Evolutionary conservation across 92 coral and sea anemone species (phyloP).

Genomic region (Parazoanthus swiftii): DNA sequence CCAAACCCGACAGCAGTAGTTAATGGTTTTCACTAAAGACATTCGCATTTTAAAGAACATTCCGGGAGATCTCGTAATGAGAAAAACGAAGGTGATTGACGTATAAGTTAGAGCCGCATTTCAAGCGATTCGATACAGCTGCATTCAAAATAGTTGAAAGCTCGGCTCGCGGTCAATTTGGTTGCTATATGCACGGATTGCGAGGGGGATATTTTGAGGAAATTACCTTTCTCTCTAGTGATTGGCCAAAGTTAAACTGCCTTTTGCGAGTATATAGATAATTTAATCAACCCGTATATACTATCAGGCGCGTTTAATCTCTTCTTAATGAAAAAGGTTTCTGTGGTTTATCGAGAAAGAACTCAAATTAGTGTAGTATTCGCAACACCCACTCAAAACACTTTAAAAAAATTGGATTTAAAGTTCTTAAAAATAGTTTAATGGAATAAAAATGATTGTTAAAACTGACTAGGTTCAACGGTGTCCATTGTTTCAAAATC

Average conservation of each 20-base stretch:
- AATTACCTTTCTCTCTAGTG: background rate
- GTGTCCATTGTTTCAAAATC: background rate
- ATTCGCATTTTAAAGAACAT: background rate
- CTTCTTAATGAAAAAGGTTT: constrained; percentile 4
- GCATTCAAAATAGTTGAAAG: background rate
- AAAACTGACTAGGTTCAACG: background rate
- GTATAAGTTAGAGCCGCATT: background rate
- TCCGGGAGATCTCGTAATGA: background rate
- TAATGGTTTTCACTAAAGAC: background rate
- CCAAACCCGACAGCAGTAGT: background rate
- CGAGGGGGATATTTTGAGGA: background rate
- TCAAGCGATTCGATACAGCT: background rate
- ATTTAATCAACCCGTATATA: background rate
- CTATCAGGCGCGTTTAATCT: constrained; percentile 8
- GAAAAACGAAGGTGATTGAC: background rate
- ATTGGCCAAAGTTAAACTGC: constrained; percentile 6
- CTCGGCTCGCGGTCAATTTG: constrained; percentile 1
- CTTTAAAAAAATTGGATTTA: constrained; percentile 1
- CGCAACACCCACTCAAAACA: constrained; percentile 10
- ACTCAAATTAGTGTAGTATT: background rate
- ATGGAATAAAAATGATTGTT: background rate
- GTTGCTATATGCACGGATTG: background rate
- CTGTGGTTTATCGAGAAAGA: background rate
- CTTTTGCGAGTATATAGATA: background rate
- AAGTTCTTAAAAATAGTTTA: constrained; percentile 1